phyloP scores from a whole-genome alignment of 2,113 vertebrate species.

The Bubo blakistoni region DNA sequence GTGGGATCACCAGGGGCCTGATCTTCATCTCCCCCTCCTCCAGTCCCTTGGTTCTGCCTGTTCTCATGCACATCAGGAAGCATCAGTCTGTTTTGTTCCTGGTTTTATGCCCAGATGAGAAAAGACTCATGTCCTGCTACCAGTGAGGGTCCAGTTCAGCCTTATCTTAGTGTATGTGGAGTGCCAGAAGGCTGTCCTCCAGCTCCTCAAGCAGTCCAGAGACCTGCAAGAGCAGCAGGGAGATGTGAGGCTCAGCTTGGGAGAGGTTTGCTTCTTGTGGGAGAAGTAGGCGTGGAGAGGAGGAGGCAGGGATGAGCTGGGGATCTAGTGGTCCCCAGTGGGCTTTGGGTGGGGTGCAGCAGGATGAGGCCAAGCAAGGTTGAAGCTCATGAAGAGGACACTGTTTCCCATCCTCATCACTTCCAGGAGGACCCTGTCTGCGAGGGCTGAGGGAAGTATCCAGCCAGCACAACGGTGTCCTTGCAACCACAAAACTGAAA shows the following conservation, averaged over 20 bases:
- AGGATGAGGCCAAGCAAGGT: neutral
- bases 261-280: neutral
- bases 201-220: neutral
- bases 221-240: neutral
- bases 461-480: neutral
- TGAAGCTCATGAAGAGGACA: neutral
- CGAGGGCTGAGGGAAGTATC: neutral
- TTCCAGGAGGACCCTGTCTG: neutral
- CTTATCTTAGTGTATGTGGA: fast-evolving
- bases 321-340: neutral
- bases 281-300: neutral
- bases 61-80: neutral
- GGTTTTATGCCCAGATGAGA: neutral
- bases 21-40: neutral
- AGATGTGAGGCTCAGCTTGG: neutral
- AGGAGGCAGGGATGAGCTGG: neutral
- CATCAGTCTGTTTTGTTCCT: neutral
- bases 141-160: neutral
- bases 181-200: neutral
- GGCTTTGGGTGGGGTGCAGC: neutral
- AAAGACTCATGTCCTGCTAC: neutral
- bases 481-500: neutral
- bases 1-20: neutral
- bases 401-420: neutral
- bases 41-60: neutral